Base-by-base conservation (phyloP, 1,140 invertebrate species). In the Drosophila mayri region DNA sequence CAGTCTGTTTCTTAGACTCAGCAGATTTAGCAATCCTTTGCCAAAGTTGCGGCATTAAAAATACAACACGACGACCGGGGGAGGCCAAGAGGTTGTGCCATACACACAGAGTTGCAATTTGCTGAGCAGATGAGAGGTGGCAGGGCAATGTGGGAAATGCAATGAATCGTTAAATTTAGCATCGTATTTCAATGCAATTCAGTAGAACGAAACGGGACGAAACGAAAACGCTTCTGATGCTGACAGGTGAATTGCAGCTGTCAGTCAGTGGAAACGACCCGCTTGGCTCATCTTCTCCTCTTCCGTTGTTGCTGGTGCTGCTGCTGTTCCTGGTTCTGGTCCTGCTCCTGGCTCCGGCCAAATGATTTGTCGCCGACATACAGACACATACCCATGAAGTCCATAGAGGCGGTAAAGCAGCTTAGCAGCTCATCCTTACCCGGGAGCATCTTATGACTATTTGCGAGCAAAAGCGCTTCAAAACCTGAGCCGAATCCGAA, bases 141-240 rank as follows among this genome's bases (percentile, higher is more conserved):
- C 50, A 84, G 60, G 72, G 84, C 46, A 76, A 22, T n/a, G 68
- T 67, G 68, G 70, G 54, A 81, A 88, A 90, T 88, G 85, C 85
- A 88, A 90, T 88, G 85, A 88, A 88, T 88, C 85, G 85, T 90
- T 88, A 88, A 88, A 90, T 90, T 88, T 88, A 88, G 85, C 85
- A 90, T 88, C 85, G 81, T 79, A 88, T 88, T 88, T 88, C 85
- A 88, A 88, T 88, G 85, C 85, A 81, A 90, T 88, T 85, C 85
- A 84, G 81, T 79, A 62, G 74, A 85, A 84, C 81, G 81, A 76
- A 84, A 83, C 65, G 64, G 54, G 63, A 68, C 61, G 63, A 60
- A 67, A 54, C 62, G 73, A 57, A 65, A 76, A 58, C 72, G 70
- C 70, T 76, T 61, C 76, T 83, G 81, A 58, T 87, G 83, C 84